phyloP scores from a whole-genome alignment of 2,797 vertebrate species.

The Pipistrellus kuhlii region DNA sequence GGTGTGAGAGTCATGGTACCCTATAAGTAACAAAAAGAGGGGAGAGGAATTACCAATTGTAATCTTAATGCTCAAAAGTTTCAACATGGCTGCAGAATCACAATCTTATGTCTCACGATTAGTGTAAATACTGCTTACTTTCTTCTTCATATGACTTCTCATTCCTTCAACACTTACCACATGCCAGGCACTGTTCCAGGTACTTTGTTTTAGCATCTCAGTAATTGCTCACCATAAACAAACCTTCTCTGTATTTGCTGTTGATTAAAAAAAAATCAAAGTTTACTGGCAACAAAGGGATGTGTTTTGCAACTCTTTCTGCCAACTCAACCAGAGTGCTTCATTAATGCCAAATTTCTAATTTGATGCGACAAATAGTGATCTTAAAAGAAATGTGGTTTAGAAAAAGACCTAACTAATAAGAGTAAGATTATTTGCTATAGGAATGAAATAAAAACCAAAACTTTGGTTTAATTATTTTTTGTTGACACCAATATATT shows the following conservation, averaged over 20 bases:
- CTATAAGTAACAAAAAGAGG: background rate
- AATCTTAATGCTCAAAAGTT: slow-evolving; percentile 35
- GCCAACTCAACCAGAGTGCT: slow-evolving; percentile 56
- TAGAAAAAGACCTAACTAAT: slow-evolving; percentile 67
- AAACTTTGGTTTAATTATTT: background rate
- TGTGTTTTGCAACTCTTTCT: slow-evolving; percentile 71
- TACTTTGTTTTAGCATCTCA: slow-evolving; percentile 10
- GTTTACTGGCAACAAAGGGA: slow-evolving; percentile 71
- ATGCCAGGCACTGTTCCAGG: slow-evolving; percentile 49
- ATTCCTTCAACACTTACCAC: slow-evolving; percentile 61
- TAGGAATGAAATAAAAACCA: background rate
- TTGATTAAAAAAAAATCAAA: slow-evolving; percentile 43
- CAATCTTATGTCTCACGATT: slow-evolving; percentile 2
- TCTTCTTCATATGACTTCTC: slow-evolving; percentile 17
- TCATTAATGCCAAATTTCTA: slow-evolving; percentile 77
- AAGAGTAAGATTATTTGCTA: slow-evolving; percentile 59
- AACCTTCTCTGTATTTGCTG: slow-evolving; percentile 44
- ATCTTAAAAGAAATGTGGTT: slow-evolving; percentile 64
- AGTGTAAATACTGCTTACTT: slow-evolving; percentile 2
- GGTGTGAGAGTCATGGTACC: slow-evolving; percentile 25
- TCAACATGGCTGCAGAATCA: slow-evolving; percentile 25
- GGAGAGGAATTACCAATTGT: background rate
- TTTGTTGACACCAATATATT: slow-evolving; percentile 34
- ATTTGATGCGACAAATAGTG: slow-evolving; percentile 66
- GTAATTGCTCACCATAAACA: slow-evolving; percentile 50